Evolutionary conservation across 1,140 invertebrate species (phyloP), one percentile per base, ranked within the genome.

Genomic region (Hylaeus anthracinus): DNA sequence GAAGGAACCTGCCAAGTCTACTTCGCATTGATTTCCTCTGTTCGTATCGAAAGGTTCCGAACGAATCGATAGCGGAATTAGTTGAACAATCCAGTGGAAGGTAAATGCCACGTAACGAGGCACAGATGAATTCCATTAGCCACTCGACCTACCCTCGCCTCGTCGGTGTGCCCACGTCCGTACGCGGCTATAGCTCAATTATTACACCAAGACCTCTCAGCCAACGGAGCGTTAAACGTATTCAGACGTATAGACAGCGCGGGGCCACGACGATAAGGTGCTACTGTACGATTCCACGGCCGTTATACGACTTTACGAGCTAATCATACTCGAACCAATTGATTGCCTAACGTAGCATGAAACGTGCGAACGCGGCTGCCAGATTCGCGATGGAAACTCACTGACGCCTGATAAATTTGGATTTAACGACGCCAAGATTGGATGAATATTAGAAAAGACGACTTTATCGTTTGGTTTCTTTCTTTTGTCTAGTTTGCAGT

Each of bases 261-360:
- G 53, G 65, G 56, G 51, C 41, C 65, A 83, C 58, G 75, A 75
- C 72, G 79, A 82, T 86, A 79, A 86, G 75, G 79, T 74, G 69
- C 53, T 14, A 67, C 70, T 48, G 64, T 73, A 53, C 60, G 70
- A 73, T 74, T 55, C 66, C 70, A 64, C 45, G 41, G 78, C 58
- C 73, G 64, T 85, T 85, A 82, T 60, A 78, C 65, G 71, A 86
- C 74, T 86, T 85, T 86, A 85, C 72, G 71, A 82, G 79, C 70
- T 85, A 82, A 82, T 86, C 79, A 60, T 85, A 56, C 70, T 60
- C 70, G 63, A n/a, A 63, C 43, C 74, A 69, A 85, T 86, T 84
- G 84, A 86, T 86, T 86, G 82, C 81, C 70, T 63, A 82, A 85
- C 84, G 80, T 75, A 74, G 14, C 63, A 80, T 75, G 79, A 80